Evolutionary conservation across 2,113 vertebrate genomes (phyloP), one percentile per base, ranked within the genome.

Genomic region (Sisor rabdophorus): DNA sequence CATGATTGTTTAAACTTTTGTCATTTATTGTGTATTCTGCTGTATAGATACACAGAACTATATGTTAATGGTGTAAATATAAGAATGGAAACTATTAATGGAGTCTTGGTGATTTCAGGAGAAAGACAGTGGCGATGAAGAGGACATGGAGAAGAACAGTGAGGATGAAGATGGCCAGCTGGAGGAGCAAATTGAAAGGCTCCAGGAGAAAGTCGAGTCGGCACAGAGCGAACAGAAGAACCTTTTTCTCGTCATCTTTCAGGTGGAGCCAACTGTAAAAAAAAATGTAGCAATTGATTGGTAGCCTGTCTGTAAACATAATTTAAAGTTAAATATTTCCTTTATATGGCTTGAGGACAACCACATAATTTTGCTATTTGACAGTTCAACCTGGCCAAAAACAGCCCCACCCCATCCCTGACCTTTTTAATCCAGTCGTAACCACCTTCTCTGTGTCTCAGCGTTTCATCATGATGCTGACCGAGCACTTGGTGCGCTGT

Each of bases 201-300:
- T 98, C 64, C 97, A 98, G 87, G 97, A 98, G 80, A 98, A 96
- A 80, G 96, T 98, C 16, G 97, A 99, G 76, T 94, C 95, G 1
- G 97, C 97, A 8, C 97, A 99, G 90, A 99, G 97, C 3, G 96
- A 99, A 81, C 97, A 99, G 74, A 99, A 99, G 88, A 99, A 99
- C 83, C 97, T 99, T 71, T 99, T 99, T 87, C 94, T 97, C 20
- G 95, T 97, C 82, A 98, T 99, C 89, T 98, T 99, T 85, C 97
- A 98, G 96, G 96, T 98, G 87, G 76, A 16, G 28, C 26, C 24
- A 8, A 36, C 32, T 36, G 32, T 36, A 36, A 36, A 36, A 36
- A 36, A 36, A 36, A 36, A 36, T 36, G 7, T 7, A 36, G 32
- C 19, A 16, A 15, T 20, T 7, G 19, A n/a, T 13, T 32, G 17